These are phyloP conservation scores for Drosophila sturtevanti DNA, from an alignment of 1,140 invertebrate species.

Conservation along the genomic window DNA sequence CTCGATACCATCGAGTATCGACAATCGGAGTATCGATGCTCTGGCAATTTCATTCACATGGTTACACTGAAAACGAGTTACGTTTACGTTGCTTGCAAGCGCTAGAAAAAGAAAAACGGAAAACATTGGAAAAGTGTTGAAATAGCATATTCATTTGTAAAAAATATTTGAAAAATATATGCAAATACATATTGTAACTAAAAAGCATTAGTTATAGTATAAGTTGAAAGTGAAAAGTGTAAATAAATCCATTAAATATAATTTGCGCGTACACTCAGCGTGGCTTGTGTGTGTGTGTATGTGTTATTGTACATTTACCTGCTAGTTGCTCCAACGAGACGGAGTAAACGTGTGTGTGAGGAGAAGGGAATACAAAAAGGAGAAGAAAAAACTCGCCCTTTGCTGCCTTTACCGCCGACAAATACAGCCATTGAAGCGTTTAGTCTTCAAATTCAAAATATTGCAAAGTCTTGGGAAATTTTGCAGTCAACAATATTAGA, in stretches of 20 bases:
- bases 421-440: slow-evolving; percentile 38
- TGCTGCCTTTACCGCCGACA: slow-evolving; percentile 16
- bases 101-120: slow-evolving; percentile 34
- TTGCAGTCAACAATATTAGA: neutral
- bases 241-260: slow-evolving; percentile 51
- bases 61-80: slow-evolving; percentile 55
- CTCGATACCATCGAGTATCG: neutral
- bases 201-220: slow-evolving; percentile 8
- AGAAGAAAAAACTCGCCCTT: slow-evolving; percentile 37
- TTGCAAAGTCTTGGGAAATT: slow-evolving; percentile 61
- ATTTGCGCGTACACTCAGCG: slow-evolving; percentile 72
- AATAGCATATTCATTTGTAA: slow-evolving; percentile 25
- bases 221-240: slow-evolving; percentile 27
- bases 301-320: slow-evolving; percentile 61
- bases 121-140: slow-evolving; percentile 45
- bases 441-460: slow-evolving; percentile 34
- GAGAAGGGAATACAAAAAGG: slow-evolving; percentile 11
- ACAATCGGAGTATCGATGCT: too few relatives aligned
- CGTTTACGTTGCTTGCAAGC: slow-evolving; percentile 47
- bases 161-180: slow-evolving; percentile 35
- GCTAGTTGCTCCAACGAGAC: slow-evolving; percentile 54
- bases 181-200: slow-evolving; percentile 24
- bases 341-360: slow-evolving; percentile 41
- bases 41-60: neutral
- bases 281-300: slow-evolving; percentile 70